Evolutionary conservation across 2,113 vertebrate species (phyloP).

Genomic region (Sceloporus tristichus): DNA sequence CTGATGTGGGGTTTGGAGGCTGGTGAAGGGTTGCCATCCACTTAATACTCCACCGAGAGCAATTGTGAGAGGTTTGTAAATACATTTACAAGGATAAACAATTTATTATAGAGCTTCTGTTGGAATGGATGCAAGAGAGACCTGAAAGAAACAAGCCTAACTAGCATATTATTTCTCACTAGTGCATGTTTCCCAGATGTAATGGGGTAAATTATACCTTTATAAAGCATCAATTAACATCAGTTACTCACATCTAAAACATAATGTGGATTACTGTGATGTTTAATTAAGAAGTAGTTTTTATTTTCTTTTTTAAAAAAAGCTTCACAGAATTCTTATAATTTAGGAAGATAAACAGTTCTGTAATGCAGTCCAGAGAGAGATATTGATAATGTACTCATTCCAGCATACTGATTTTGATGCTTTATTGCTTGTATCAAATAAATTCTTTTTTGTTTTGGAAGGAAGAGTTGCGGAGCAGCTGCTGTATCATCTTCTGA

Average conservation of each 20-base stretch:
- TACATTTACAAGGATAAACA: not conserved
- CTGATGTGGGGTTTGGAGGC: not conserved
- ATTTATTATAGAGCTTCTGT: conserved; percentile 28
- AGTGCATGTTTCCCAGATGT: conserved; percentile 37
- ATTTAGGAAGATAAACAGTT: conserved; percentile 7
- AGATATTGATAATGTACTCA: not conserved
- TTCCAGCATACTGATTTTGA: conserved; percentile 13
- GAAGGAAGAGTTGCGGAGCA: conserved; percentile 1
- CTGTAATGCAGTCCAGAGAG: not conserved
- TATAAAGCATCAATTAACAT: conserved; percentile 53
- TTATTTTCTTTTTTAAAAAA: not conserved
- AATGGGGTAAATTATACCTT: conserved; percentile 47
- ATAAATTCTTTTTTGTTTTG: not conserved
- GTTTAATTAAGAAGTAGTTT: conserved; percentile 44
- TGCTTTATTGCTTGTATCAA: not conserved
- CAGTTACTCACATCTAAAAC: conserved; percentile 57
- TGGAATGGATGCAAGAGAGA: conserved; percentile 31
- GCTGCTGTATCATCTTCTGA: not conserved
- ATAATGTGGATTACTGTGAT: conserved; percentile 31
- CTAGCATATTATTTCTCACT: conserved; percentile 28
- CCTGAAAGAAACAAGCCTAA: conserved; percentile 11
- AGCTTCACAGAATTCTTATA: conserved; percentile 13
- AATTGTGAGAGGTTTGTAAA: not conserved
- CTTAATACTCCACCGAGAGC: not conserved
- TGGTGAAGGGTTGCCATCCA: not conserved